These are phyloP conservation scores for Macropus fuliginosus DNA, from an alignment of 2,797 vertebrate species.

Conservation along the genomic window DNA sequence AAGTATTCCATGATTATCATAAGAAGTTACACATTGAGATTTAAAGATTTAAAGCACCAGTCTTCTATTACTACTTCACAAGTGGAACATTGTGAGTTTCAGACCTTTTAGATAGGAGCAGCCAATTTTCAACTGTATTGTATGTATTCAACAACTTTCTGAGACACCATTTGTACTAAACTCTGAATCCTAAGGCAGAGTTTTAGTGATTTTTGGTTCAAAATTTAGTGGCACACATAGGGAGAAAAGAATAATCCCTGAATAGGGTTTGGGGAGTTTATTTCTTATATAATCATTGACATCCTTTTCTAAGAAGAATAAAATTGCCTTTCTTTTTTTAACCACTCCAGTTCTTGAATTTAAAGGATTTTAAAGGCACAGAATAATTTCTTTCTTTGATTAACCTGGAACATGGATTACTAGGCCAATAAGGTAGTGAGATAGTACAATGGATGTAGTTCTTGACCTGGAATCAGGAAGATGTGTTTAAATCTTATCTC, in stretches of 20 bases:
- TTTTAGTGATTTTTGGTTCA: conserved; percentile 31
- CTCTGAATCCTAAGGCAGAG: neutral
- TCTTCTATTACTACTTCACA: neutral
- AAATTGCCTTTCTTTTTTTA: conserved; percentile 15
- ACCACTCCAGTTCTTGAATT: conserved; percentile 18
- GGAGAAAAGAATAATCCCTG: conserved; percentile 26
- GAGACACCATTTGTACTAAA: neutral
- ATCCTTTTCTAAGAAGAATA: conserved; percentile 29
- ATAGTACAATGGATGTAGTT: neutral
- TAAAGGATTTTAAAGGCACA: neutral
- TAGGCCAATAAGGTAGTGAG: neutral
- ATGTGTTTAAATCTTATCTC: conserved; percentile 13
- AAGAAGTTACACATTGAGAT: neutral
- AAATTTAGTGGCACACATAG: conserved; percentile 46
- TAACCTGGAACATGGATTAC: neutral
- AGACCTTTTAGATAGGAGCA: neutral
- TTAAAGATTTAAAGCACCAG: neutral
- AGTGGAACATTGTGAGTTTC: neutral
- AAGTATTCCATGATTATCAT: neutral
- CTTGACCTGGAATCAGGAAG: neutral
- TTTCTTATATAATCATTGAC: neutral
- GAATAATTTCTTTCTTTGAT: neutral
- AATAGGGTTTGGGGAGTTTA: conserved; percentile 10
- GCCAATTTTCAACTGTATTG: neutral
- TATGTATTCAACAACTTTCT: neutral